These are phyloP conservation scores for Drosophila melanica DNA, from an alignment of 1,140 invertebrate genomes.

Conservation along the genomic window DNA sequence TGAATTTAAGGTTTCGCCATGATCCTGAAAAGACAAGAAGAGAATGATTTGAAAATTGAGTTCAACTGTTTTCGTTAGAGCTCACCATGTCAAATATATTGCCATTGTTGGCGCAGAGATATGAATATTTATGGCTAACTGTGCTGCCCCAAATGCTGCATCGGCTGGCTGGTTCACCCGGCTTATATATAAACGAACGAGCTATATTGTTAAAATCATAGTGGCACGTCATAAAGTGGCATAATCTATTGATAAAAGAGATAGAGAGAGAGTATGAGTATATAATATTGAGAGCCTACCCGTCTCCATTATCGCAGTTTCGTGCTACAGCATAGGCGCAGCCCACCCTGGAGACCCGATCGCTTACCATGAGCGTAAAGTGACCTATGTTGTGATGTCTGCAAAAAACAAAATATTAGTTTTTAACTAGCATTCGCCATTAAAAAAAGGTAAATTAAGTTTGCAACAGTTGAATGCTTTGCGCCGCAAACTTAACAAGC, in stretches of 20 bases:
- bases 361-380: constrained; percentile 33
- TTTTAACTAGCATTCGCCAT: no score
- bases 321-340: constrained; percentile 11
- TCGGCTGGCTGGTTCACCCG: constrained; percentile 18
- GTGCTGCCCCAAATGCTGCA: constrained; percentile 32
- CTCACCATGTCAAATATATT: constrained; percentile 30
- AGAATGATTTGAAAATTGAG: no score
- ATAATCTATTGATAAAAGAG: constrained; percentile 20
- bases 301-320: neutral
- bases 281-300: no score
- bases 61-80: neutral
- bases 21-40: no score
- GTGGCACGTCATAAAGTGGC: constrained; percentile 50
- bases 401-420: neutral
- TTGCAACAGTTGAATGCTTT: no score
- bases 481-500: no score
- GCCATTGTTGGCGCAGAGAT: constrained; percentile 52
- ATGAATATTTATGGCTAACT: constrained; percentile 6
- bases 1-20: no score
- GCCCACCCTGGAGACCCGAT: constrained; percentile 57
- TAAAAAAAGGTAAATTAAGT: no score
- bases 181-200: constrained; percentile 22
- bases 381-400: constrained; percentile 2
- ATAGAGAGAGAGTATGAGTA: neutral
- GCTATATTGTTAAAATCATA: constrained; percentile 42